phyloP scores from a whole-genome alignment of 2,888 invertebrate genomes.

The Apamea monoglypha region DNA sequence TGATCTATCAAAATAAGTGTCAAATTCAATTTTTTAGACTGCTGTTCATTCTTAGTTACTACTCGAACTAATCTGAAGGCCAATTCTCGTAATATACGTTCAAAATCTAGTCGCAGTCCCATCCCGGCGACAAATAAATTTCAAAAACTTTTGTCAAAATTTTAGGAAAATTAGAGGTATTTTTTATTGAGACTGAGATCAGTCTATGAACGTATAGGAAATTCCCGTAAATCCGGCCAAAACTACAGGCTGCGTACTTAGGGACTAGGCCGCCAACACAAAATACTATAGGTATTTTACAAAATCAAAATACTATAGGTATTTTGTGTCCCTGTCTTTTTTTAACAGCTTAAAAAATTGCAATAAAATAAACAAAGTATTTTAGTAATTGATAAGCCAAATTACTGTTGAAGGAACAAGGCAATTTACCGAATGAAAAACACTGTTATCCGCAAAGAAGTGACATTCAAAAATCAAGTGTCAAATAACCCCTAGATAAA shows the following conservation, averaged over 20 bases:
- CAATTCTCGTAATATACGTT: background rate
- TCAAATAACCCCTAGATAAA: constrained; percentile 55
- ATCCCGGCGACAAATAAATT: background rate
- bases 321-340: background rate
- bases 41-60: background rate
- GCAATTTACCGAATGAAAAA: constrained; percentile 29
- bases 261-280: background rate
- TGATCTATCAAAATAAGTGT: background rate
- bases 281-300: too few species aligned
- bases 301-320: too few species aligned
- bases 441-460: constrained; percentile 28
- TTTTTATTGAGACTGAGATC: background rate
- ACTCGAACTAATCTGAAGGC: background rate
- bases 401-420: constrained; percentile 22
- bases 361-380: constrained; percentile 14
- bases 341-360: constrained; percentile 5
- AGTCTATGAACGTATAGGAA: background rate
- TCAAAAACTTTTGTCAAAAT: background rate
- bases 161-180: background rate
- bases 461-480: constrained; percentile 28
- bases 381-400: constrained; percentile 38
- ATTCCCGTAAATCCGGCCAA: background rate
- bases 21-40: background rate
- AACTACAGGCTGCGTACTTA: background rate
- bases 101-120: background rate